Percentiles rank a stretch among this genome's conserved stretches.
These are phyloP conservation scores for Planiliza haematocheilus DNA, from an alignment of 2,113 vertebrate genomes.

Conservation along the genomic window DNA sequence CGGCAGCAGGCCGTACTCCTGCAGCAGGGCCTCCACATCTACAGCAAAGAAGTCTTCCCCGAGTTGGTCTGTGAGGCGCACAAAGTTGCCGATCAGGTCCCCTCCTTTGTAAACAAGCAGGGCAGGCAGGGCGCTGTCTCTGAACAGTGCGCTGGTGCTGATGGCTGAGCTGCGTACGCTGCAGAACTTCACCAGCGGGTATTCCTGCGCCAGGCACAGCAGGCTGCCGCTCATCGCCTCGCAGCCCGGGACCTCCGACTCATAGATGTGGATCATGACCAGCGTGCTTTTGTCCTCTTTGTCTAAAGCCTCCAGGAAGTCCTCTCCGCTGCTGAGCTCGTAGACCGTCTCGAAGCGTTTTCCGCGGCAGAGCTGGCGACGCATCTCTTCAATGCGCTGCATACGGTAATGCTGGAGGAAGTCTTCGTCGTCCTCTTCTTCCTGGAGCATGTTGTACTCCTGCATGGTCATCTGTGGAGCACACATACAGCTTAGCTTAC, in stretches of 20 bases:
- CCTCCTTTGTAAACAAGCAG: slow-evolving; percentile 94
- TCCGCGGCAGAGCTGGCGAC: slow-evolving; percentile 88
- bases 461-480: slow-evolving; percentile 88
- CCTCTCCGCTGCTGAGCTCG: slow-evolving; percentile 90
- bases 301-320: slow-evolving; percentile 93
- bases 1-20: slow-evolving; percentile 94
- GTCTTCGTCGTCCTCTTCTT: slow-evolving; percentile 89
- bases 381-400: slow-evolving; percentile 97
- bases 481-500: background rate
- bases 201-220: slow-evolving; percentile 93
- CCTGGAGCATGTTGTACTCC: slow-evolving; percentile 89
- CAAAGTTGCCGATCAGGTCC: slow-evolving; percentile 96
- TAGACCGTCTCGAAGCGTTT: slow-evolving; percentile 91
- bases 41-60: slow-evolving; percentile 98
- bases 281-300: slow-evolving; percentile 90
- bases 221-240: slow-evolving; percentile 95
- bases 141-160: slow-evolving; percentile 92
- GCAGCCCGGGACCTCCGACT: slow-evolving; percentile 88
- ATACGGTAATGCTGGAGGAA: slow-evolving; percentile 95
- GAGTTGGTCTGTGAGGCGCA: slow-evolving; percentile 96
- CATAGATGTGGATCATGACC: slow-evolving; percentile 96
- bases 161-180: slow-evolving; percentile 91
- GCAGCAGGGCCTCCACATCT: slow-evolving; percentile 94
- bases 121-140: slow-evolving; percentile 91
- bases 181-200: slow-evolving; percentile 94